These are phyloP conservation scores for Odontesthes bonariensis DNA, from an alignment of 2,113 vertebrate genomes.

Conservation along the genomic window DNA sequence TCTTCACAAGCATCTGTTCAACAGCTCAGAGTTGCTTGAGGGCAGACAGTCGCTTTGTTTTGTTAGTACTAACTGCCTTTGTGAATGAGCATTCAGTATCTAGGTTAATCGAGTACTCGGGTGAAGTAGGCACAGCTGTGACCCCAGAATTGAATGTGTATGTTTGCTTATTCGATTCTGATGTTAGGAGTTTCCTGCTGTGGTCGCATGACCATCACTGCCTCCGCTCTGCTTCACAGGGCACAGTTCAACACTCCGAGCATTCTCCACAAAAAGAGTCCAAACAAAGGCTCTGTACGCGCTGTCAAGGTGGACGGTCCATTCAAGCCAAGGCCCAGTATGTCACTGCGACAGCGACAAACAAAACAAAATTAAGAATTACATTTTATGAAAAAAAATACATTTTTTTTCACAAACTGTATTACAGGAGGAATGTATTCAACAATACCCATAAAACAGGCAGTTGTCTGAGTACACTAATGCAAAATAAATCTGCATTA, in stretches of 20 bases:
- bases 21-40: constrained; percentile 22
- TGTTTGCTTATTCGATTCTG: background rate
- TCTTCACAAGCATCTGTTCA: constrained; percentile 43
- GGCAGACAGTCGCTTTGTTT: constrained; percentile 55
- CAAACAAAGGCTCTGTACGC: too few species aligned
- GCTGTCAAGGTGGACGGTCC: too few species aligned
- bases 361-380: too few species aligned
- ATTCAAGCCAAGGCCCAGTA: too few species aligned
- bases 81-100: constrained; percentile 45
- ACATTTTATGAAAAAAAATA: too few species aligned
- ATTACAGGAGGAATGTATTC: too few species aligned
- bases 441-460: too few species aligned
- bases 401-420: too few species aligned
- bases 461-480: too few species aligned
- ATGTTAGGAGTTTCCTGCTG: constrained; percentile 44
- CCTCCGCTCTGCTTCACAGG: constrained; percentile 32
- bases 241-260: constrained; percentile 16
- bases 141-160: constrained; percentile 34
- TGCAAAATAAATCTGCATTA: too few species aligned
- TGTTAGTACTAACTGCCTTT: constrained; percentile 43
- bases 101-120: constrained; percentile 61
- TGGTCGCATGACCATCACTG: constrained; percentile 46
- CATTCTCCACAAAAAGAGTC: background rate
- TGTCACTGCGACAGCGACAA: too few species aligned
- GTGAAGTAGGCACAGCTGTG: constrained; percentile 67